phyloP scores from a whole-genome alignment of 2,113 vertebrate species.

The Melanerpes aurifrons region DNA sequence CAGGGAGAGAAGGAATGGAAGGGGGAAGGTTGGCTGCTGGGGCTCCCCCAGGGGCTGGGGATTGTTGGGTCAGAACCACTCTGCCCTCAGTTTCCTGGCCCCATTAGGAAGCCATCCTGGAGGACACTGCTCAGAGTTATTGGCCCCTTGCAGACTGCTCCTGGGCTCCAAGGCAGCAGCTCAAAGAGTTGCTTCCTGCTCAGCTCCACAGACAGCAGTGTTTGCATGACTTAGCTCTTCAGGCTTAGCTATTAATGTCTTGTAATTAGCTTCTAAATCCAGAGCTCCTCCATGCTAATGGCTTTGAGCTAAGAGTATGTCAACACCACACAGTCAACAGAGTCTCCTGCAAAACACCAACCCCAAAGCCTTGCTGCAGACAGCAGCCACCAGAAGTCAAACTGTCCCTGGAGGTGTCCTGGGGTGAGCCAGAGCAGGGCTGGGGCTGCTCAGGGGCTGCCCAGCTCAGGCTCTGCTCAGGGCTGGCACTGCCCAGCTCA shows the following conservation, averaged over 20 bases:
- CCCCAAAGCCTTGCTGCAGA: background rate
- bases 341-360: slow-evolving; percentile 31
- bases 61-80: background rate
- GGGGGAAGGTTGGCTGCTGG: background rate
- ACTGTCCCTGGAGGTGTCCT: background rate
- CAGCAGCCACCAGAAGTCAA: background rate
- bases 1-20: background rate
- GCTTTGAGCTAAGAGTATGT: slow-evolving; percentile 67
- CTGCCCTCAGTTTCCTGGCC: slow-evolving; percentile 32
- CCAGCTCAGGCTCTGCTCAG: no score
- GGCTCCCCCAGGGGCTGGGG: background rate
- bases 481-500: no score
- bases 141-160: slow-evolving; percentile 36
- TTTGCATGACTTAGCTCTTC: slow-evolving; percentile 65
- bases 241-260: slow-evolving; percentile 69
- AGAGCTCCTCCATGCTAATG: slow-evolving; percentile 61
- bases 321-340: slow-evolving; percentile 65
- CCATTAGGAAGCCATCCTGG: background rate
- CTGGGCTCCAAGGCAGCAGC: slow-evolving; percentile 61
- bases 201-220: slow-evolving; percentile 57
- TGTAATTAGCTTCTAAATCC: slow-evolving; percentile 77
- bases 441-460: no score
- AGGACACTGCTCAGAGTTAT: slow-evolving; percentile 43
- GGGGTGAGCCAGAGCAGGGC: no score
- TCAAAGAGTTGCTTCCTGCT: slow-evolving; percentile 46